A percentile compares a stretch with the other conserved stretches of the same genome.
These are phyloP conservation scores for Platysteira castanea DNA, from an alignment of 2,113 vertebrate species.

Conservation along the genomic window DNA sequence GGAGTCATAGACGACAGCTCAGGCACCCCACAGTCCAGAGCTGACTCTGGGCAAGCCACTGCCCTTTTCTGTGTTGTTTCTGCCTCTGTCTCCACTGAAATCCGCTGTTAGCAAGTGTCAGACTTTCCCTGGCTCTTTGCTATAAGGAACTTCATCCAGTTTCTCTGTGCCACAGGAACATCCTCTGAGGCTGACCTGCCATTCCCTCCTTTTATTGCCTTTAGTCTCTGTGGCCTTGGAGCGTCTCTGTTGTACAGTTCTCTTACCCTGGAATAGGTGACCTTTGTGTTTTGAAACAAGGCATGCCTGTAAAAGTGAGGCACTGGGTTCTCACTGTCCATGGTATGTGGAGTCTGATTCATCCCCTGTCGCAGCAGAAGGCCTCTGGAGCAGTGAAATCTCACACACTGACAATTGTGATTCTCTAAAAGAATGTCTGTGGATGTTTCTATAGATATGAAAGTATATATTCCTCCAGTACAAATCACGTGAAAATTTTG, in stretches of 20 bases:
- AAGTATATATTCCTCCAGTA: slow-evolving; percentile 29
- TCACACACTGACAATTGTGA: not conserved
- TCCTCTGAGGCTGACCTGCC: not conserved
- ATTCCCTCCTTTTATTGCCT: not conserved
- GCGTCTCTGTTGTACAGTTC: not conserved
- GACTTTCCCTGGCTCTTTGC: not conserved
- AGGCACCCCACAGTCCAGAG: not conserved
- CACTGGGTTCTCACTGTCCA: not conserved
- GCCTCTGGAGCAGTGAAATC: not conserved
- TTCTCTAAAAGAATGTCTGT: slow-evolving; percentile 15
- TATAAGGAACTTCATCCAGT: not conserved
- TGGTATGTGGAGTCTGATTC: not conserved
- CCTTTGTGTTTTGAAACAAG: not conserved
- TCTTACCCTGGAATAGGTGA: not conserved
- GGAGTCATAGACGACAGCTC: not conserved
- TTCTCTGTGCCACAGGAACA: not conserved
- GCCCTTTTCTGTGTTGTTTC: not conserved
- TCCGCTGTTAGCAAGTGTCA: not conserved
- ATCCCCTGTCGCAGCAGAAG: not conserved
- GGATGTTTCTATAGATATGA: slow-evolving; percentile 25
- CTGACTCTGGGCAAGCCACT: not conserved
- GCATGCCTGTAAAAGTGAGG: not conserved
- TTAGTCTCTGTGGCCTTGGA: not conserved
- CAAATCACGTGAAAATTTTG: slow-evolving; percentile 25
- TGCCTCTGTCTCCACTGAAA: not conserved